A percentile compares a stretch with the other conserved stretches of the same genome.
Conservation (phyloP, 2,113 vertebrate species). For the Megatriorchis doriae region DNA sequence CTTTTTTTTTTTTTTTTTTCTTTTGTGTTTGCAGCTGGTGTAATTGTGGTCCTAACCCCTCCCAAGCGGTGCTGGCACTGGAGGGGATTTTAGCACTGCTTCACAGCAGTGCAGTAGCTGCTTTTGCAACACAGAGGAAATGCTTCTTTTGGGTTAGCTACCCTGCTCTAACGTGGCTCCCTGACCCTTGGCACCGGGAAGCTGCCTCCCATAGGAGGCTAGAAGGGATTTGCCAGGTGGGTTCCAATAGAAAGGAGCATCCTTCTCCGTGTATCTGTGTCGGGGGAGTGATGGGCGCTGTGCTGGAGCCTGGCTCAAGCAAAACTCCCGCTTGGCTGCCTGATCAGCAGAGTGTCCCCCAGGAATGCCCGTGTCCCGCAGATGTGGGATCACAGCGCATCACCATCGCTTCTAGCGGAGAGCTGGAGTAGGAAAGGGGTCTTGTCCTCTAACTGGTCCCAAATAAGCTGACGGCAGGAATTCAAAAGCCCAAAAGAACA, state of each 20-base stretch:
- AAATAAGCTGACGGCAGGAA: not conserved
- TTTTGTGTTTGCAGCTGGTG: slow-evolving; percentile 46
- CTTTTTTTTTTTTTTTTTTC: not conserved
- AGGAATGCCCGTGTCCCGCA: not conserved
- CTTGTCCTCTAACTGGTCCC: not conserved
- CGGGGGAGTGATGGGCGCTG: rapidly evolving
- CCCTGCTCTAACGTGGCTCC: rapidly evolving
- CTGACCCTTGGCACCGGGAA: not conserved
- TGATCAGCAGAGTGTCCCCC: not conserved
- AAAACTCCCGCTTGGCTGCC: not conserved
- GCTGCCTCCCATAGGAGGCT: not conserved
- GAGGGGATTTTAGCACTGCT: slow-evolving; percentile 1
- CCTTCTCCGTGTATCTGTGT: not conserved
- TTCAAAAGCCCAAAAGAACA: not conserved
- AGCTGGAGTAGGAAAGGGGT: not conserved
- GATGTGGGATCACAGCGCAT: not conserved
- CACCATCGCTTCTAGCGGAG: not conserved
- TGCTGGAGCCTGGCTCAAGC: not conserved
- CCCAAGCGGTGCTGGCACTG: not conserved
- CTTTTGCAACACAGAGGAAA: not conserved
- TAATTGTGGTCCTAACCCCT: slow-evolving; percentile 53
- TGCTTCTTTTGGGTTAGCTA: not conserved
- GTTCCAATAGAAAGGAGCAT: not conserved
- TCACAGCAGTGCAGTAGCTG: slow-evolving; percentile 8
- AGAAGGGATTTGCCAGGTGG: not conserved